Evolutionary conservation across 2,113 vertebrate genomes (phyloP), one percentile per base, ranked within the genome.

Genomic region (Myotis yumanensis): DNA sequence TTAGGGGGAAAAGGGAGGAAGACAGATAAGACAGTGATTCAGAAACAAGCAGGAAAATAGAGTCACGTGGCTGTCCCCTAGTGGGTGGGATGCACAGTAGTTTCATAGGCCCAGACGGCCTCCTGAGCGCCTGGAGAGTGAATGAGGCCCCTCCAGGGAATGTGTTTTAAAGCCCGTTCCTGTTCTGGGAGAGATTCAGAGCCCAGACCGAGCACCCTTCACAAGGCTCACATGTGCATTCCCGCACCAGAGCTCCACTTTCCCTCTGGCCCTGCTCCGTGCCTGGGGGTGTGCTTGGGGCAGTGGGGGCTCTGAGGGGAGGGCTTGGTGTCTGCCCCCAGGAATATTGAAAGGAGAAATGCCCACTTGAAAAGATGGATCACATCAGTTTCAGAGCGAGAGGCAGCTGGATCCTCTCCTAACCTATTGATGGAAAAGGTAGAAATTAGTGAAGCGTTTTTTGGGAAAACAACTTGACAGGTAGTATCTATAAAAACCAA

Each of bases 21-120:
- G 95, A 91, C 88, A 96, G 97, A 97, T 97, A 97, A 97, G 96
- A 95, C 93, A 77, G 87, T 73, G 95, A 97, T 97, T 97, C 96
- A 83, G 86, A 96, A 95, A 95, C n/a, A 62, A 90, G 92, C 93
- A 93, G 96, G 91, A 93, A 96, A 77, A 37, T 80, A 92, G 64
- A 95, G 88, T 95, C 97, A 96, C 37, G 79, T 96, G 96, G 35
- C 32, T 62, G 76, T 89, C 93, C 79, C 83, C 64, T 62, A 52
- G 62, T 84, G 94, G 86, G 86, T 85, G 84, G 79, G 86, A 76
- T 54, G 79, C 75, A 18, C 59, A 51, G 91, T 85, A 35, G 32
- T 18, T 73, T 62, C 57, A 64, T 37, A 82, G 92, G 37, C 85
- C 30, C 35, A 52, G 85, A 32, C 69, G 57, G 43, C 48, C 77